Base-by-base conservation (phyloP, 2,797 vertebrate species). In the Hybognathus amarus region DNA sequence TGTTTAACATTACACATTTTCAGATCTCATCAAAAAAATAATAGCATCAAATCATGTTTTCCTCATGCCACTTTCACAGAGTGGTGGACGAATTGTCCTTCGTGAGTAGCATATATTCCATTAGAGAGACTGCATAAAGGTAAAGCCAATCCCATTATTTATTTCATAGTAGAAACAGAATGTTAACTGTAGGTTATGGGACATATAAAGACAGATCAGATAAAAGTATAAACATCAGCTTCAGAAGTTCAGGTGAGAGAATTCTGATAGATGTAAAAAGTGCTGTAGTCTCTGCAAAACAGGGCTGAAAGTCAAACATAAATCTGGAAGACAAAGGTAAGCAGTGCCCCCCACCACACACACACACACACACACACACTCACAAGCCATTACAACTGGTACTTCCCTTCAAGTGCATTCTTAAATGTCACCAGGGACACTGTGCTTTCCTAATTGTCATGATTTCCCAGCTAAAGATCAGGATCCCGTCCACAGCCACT, bases 361-460 rank as follows among this genome's bases (percentile, higher is more conserved):
- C 50, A 77, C 63, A 70, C 38, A 67, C 66, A 61, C n/a, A 59
- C 27, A 70, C 38, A 56, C 9, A 79, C 77, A 83, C 45, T 69
- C 42, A 64, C 63, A 83, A 24, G 61, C 88, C 83, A 87, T 86
- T 87, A 82, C 75, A 74, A 77, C 63, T 75, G 85, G 85, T 80
- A 79, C 81, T 83, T 77, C 71, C 71, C 45, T 36, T 68, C 63
- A 76, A 88, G 83, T 88, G 85, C 77, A 83, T 83, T 79, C 79
- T 64, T 85, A 87, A 89, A 89, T 89, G 88, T 89, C 88, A 87
- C 69, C 56, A 47, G 86, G 85, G 83, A 89, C 85, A 89, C 83
- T 77, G 87, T 87, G 87, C 87, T 85, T 87, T 87, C 85, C 86
- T 87, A 89, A 89, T 89, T 85, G 87, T 87, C 80, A 86, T 89